Evolutionary conservation across 2,113 vertebrate species (phyloP).

Genomic region (Pardalotus punctatus): DNA sequence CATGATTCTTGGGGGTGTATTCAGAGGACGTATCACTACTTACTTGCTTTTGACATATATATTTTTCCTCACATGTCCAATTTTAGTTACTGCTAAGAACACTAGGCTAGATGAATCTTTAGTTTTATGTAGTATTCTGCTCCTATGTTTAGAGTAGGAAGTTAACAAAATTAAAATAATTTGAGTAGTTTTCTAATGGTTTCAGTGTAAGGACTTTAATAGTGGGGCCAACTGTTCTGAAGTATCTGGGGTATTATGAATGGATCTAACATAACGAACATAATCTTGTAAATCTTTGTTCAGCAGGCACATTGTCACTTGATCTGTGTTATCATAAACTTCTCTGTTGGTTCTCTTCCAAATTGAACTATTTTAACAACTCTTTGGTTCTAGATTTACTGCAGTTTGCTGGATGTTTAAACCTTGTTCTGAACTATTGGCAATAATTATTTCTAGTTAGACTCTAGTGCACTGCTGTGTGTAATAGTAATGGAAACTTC

Average conservation of each 20-base stretch:
- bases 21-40: not conserved
- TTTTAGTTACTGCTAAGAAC: not conserved
- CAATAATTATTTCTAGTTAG: not conserved
- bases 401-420: not conserved
- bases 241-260: not conserved
- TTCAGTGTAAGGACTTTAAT: not conserved
- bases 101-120: not conserved
- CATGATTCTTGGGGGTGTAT: not conserved
- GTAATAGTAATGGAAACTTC: not conserved
- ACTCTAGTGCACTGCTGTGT: not conserved
- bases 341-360: not conserved
- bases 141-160: not conserved
- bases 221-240: not conserved
- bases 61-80: not conserved
- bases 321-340: not conserved
- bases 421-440: not conserved
- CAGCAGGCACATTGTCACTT: not conserved
- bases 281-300: not conserved
- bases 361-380: not conserved
- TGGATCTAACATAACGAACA: not conserved
- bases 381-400: not conserved
- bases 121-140: not conserved
- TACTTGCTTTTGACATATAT: not conserved
- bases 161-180: not conserved
- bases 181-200: not conserved